Conservation (phyloP, 2,113 vertebrate genomes). For the Oophaga pumilio region DNA sequence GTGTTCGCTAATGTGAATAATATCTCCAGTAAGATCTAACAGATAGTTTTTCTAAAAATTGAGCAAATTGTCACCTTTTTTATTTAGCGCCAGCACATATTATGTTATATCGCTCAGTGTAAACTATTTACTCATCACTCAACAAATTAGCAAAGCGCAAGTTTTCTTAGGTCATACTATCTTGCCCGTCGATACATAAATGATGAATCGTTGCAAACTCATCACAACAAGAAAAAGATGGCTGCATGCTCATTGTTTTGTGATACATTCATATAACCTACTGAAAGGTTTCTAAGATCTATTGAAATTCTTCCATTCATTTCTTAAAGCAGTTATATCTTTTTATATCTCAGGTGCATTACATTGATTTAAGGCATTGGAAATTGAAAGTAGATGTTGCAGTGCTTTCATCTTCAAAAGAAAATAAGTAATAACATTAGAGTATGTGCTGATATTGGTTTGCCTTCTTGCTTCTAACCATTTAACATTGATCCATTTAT, state of each 20-base stretch:
- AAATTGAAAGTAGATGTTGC: conserved; percentile 25
- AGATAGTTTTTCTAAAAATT: no score
- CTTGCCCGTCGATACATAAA: background rate
- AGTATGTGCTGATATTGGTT: conserved; percentile 42
- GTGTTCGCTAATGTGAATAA: no score
- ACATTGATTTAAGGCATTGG: conserved; percentile 35
- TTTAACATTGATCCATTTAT: conserved; percentile 47
- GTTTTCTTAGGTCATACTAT: background rate
- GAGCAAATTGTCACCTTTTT: no score
- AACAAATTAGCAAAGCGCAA: no score
- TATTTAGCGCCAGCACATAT: no score
- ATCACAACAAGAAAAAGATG: background rate
- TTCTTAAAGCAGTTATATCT: conserved; percentile 6
- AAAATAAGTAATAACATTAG: conserved; percentile 39
- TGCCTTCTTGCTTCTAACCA: conserved; percentile 32
- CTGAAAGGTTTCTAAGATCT: background rate
- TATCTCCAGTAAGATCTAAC: no score
- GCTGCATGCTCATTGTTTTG: background rate
- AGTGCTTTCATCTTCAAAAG: conserved; percentile 27
- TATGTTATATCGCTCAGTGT: no score
- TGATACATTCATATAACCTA: background rate
- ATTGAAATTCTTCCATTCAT: conserved; percentile 1
- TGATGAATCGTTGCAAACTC: background rate
- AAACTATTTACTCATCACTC: no score
- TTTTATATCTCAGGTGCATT: conserved; percentile 32